phyloP scores from a whole-genome alignment of 2,888 invertebrate species.

The Cecidostiba fungosa region DNA sequence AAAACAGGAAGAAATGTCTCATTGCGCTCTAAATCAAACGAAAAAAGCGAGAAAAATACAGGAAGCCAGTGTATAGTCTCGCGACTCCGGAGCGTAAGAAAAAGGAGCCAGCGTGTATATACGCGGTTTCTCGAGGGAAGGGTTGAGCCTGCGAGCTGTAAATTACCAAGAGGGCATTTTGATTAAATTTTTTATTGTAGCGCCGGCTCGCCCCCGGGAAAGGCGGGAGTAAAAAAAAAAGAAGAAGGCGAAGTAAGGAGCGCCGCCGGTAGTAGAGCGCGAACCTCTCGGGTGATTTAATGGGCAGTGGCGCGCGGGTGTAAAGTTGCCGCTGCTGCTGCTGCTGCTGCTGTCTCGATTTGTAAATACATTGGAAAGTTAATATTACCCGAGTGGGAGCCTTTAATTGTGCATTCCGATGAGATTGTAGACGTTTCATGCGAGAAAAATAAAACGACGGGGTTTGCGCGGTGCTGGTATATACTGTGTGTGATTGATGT shows the following conservation, averaged over 20 bases:
- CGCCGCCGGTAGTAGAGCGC: conserved; percentile 5
- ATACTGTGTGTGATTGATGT: not conserved
- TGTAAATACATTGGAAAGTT: conserved; percentile 50
- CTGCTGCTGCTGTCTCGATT: conserved; percentile 37
- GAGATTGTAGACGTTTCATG: not conserved
- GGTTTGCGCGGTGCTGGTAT: not conserved
- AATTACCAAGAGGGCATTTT: conserved; percentile 80
- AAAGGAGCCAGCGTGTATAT: conserved; percentile 25
- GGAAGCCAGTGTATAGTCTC: too few species aligned
- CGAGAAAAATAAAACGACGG: not conserved
- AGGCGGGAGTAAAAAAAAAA: conserved; percentile 42
- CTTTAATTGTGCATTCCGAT: conserved; percentile 43
- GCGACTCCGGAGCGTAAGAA: too few species aligned
- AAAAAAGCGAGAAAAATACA: too few species aligned
- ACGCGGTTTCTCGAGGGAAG: conserved; percentile 68
- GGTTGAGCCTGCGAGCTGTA: conserved; percentile 76
- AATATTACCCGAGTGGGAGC: conserved; percentile 4
- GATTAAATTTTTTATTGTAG: conserved; percentile 80
- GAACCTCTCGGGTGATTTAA: conserved; percentile 74
- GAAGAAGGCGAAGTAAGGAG: conserved; percentile 17
- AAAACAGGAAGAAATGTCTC: too few species aligned
- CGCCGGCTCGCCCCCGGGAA: conserved; percentile 60
- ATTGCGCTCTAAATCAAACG: too few species aligned
- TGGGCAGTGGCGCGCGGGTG: conserved; percentile 60
- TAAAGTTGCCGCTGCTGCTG: not conserved